Base-by-base conservation (phyloP, 2,888 invertebrate genomes). In the Drosophila algonquin region DNA sequence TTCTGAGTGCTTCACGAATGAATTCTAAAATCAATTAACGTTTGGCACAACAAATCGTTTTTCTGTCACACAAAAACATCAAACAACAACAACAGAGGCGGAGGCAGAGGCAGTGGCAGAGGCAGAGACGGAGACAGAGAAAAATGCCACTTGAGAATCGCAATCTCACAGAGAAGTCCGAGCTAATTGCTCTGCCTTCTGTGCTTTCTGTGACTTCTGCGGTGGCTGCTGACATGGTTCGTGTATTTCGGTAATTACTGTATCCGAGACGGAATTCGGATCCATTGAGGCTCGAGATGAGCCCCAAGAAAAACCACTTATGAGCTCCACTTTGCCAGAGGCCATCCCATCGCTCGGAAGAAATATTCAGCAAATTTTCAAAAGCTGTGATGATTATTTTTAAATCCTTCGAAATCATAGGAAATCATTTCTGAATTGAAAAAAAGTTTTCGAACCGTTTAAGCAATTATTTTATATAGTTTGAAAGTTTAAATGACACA, bases 11-110 rank as follows among this genome's bases (percentile, higher is more conserved):
- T 70, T 77, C 76, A 81, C 88, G 84, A 85, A 82, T 90, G 89
- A 90, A 90, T 90, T 90, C 86, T 86, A 90, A 90, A 90, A 90
- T 90, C 90, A 90, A 90, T 90, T 90, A 90, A 89, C 86, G 80
- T 82, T 90, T 90, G 90, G 90, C 90, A 90, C 90, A 82, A 79
- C 80, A 80, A 84, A 88, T 85, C 80, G 89, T 89, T 90, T 90
- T 89, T 81, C 89, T 89, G 90, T 90, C 90, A 87, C 79, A 75
- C 80, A 63, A 73, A 64, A 63, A 74, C 67, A 71, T 67, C 67
- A 64, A 69, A 53, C 56, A 60, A 60, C 55, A 73, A 75, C 50
- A 63, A 63, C 77, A 63, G 40, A 40, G 40, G 32, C 32, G 32
- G 40, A 69, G 3, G 53, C 45, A 18, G 56, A 59, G 18, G 10